Evolutionary conservation across 2,113 vertebrate species (phyloP), one percentile per base, ranked within the genome.

Genomic region (Redunca redunca): DNA sequence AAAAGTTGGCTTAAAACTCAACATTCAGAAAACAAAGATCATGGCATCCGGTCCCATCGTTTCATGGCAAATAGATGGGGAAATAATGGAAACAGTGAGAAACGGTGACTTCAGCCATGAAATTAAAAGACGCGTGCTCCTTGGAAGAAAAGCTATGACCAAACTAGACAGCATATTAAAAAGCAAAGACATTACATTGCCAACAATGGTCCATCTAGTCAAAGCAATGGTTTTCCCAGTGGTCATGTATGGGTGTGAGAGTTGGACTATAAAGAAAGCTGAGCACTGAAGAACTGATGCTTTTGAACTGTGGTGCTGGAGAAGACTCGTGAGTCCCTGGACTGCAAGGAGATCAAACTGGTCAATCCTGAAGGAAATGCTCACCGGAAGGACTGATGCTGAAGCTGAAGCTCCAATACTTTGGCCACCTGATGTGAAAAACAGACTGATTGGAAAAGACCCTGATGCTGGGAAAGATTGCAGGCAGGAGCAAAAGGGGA

Each of bases 241-340:
- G 6, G n/a, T 71, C 64, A 71, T 11, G n/a, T 71, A 71, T 36
- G n/a, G n/a, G 2, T 36, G 17, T 36, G 64, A n/a, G 64, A 71
- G 33, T 36, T 71, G 64, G 17, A 71, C 64, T 19, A 4, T 71
- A 19, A 71, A 21, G 17, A 71, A 71, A 36, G 64, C n/a, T 71
- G 17, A 71, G 9, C 0, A 0, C 9, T 0, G 2, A 71, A 36
- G 64, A 36, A 71, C 0, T 36, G 64, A 71, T 36, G 64, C 64
- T 71, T 71, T 36, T 71, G 64, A 67, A 36, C 33, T 36, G 33
- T 36, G 64, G 64, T 21, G 17, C 21, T 36, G n/a, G n/a, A 36
- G 64, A 71, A 71, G 64, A 36, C n/a, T 12, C 17, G 0, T 71
- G 64, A 71, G 17, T 71, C n/a, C 17, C 64, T 71, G n/a, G 64